Evolutionary conservation across 2,888 invertebrate genomes (phyloP).

Genomic region (Heteropelma amictum): DNA sequence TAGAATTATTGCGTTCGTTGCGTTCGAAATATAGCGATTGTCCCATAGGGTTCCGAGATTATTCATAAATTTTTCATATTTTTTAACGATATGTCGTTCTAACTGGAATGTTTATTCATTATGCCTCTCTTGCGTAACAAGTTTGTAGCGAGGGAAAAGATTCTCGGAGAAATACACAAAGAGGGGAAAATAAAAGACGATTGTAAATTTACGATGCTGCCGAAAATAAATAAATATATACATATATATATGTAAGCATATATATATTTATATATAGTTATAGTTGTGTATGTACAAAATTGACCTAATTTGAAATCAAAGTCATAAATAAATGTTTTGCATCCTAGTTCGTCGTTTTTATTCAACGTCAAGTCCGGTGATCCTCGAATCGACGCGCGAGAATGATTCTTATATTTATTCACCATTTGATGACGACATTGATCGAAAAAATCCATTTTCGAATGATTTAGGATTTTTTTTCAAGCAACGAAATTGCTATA

Average conservation of each 20-base stretch:
- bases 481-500: no score
- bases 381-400: no score
- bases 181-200: slow-evolving; percentile 51
- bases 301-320: slow-evolving; percentile 65
- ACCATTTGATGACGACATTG: no score
- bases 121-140: slow-evolving; percentile 46
- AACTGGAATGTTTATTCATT: slow-evolving; percentile 20
- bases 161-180: slow-evolving; percentile 41
- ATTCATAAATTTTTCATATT: slow-evolving; percentile 43
- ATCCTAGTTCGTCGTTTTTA: slow-evolving; percentile 59
- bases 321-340: slow-evolving; percentile 73
- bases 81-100: slow-evolving; percentile 35
- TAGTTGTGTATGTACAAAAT: slow-evolving; percentile 66
- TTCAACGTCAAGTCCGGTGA: no score
- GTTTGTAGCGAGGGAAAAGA: background rate
- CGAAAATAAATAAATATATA: slow-evolving; percentile 52
- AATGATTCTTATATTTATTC: no score
- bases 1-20: slow-evolving; percentile 60
- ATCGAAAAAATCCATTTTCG: no score
- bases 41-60: slow-evolving; percentile 51
- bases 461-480: no score
- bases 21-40: slow-evolving; percentile 57
- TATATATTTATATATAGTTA: slow-evolving; percentile 57
- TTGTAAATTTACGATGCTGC: slow-evolving; percentile 66
- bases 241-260: no score